Evolutionary conservation across 1,140 invertebrate species (phyloP), one percentile per base, ranked within the genome.

Genomic region (Leptinotarsa texana): DNA sequence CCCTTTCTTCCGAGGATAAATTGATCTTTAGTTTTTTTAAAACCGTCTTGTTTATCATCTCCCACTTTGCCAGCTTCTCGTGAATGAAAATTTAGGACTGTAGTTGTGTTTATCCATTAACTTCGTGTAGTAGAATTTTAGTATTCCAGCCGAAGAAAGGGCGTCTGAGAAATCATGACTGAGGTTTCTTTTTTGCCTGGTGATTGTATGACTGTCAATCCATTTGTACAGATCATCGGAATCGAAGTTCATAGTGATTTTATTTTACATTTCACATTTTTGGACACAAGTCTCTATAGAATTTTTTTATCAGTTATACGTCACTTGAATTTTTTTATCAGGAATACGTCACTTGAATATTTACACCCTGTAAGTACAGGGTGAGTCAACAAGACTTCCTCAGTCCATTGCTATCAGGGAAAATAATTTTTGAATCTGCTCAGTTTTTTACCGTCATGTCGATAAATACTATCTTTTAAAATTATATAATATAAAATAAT

Each of bases 21-120:
- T 88, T 88, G 17, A 93, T 82, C 65, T 88, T 86, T 2, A 93
- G 84, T 80, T 92, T 93, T 61, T 88, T 87, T 3, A 93, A 80
- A 2, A 92, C 90, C 81, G 92, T 93, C 42, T 88, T 88, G 82
- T 94, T 94, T 8, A 94, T 83, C 0, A 90, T 92, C 75, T 89
- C 87, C 93, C 93, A 95, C 78, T 94, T 94, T 63, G 90, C 89
- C 27, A 93, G 78, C 83, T 94, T 94, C 51, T 91, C 0, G 89
- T 85, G 22, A 90, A 85, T 61, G 91, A 90, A 81, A 89, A 92
- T 22, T 90, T 86, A 0, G 92, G 87, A 4, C 88, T 89, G 78
- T 94, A 94, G 83, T 94, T 94, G 77, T 93, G 91, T 76, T 94
- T 82, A 48, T 94, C 92, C 1, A 94, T 89, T 5, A 91, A 76